Base-by-base conservation (phyloP, 92 coral and sea anemone species). In the Paragorgia papillata region DNA sequence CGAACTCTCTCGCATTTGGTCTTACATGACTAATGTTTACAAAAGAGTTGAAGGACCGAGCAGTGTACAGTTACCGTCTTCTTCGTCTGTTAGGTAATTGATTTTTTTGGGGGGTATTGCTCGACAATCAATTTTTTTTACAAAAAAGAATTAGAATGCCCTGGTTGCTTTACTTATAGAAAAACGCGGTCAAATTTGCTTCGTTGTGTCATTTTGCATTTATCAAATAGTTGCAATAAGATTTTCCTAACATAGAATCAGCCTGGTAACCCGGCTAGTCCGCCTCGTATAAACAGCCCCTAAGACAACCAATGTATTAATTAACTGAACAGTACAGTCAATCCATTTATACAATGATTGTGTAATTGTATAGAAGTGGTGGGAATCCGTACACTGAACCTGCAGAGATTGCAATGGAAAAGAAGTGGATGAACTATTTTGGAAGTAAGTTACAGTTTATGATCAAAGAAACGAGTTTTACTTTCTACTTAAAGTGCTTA, bases 381-480 rank as follows among this genome's bases (percentile, higher is more conserved):
- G 58, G 54, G 26, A 49, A 17, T 68, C 35, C 56, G n/a, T 27
- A 68, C 20, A 31, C 62, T 18, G 77, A 70, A 70, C 77, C 77
- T 27, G 91, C 88, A 0, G 97, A 93, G 57, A 80, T 85, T 2
- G 89, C 82, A 55, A 73, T 93, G 67, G 97, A 93, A 63, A 84
- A 84, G 50, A 93, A 93, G 41, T 93, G 97, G 97, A 87, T 76
- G 79, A 87, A 92, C 5, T 93, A 93, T 57, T 93, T 93, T 83
- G 97, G 97, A 86, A 96, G 97, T 93, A 34, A 32, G 81, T 40
- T 28, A 1, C 21, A 14, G 21, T 13, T 17, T 10, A 35, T 64
- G 48, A 35, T 64, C 9, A 21, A 34, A 14, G 19, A 22, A 37
- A 12, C 0, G 0, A 0, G 32, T 25, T 4, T 0, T 3, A 58